These are phyloP conservation scores for Morpho helenor DNA, from an alignment of 2,888 invertebrate species.

Conservation along the genomic window DNA sequence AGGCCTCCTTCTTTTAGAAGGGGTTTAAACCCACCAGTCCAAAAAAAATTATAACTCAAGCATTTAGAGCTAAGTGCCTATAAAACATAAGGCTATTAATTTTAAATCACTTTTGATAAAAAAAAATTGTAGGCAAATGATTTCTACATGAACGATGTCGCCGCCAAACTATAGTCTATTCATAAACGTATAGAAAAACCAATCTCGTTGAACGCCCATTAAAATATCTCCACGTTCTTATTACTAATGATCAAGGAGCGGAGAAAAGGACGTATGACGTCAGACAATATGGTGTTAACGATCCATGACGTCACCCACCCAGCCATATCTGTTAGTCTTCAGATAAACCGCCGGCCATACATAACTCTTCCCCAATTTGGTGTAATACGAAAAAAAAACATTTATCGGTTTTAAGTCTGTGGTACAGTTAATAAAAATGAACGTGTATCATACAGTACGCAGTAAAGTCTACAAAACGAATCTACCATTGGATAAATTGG, in stretches of 20 bases:
- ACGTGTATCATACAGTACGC: conserved; percentile 57
- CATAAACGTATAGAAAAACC: conserved; percentile 3
- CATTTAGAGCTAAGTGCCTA: too few species aligned
- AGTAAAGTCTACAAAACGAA: conserved; percentile 44
- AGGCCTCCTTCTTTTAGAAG: too few species aligned
- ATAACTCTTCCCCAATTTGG: conserved; percentile 31
- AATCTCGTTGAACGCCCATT: conserved; percentile 17
- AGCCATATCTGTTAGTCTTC: conserved; percentile 52
- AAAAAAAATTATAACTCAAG: too few species aligned
- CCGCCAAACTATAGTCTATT: too few species aligned
- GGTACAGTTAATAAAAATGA: conserved; percentile 44
- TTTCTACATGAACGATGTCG: too few species aligned
- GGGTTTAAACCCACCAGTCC: too few species aligned
- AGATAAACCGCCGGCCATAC: conserved; percentile 48
- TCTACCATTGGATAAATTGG: conserved; percentile 51
- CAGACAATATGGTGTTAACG: conserved; percentile 63
- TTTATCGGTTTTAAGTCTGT: background rate
- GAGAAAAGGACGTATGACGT: conserved; percentile 60
- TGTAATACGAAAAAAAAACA: conserved; percentile 14
- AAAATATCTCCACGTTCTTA: conserved; percentile 22
- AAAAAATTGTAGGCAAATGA: too few species aligned
- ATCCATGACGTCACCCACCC: conserved; percentile 61
- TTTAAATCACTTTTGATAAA: too few species aligned
- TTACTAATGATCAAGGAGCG: conserved; percentile 34
- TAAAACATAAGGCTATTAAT: too few species aligned